phyloP scores from a whole-genome alignment of 2,797 vertebrate genomes.

The Sus cebifrons region DNA sequence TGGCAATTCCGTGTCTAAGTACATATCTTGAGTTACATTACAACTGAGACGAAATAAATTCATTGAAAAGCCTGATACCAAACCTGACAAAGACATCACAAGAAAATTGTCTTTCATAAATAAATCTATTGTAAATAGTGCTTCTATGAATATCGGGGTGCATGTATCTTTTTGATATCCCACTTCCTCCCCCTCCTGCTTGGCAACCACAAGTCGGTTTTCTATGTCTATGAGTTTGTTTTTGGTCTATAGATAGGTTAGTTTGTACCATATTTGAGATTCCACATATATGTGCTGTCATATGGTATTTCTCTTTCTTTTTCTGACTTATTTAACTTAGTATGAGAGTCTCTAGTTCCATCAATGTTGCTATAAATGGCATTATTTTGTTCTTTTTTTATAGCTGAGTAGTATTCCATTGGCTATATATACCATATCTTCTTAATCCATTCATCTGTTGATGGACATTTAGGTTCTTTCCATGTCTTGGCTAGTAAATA shows the following conservation, averaged over 20 bases:
- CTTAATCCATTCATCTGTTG: neutral
- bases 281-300: neutral
- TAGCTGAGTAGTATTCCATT: neutral
- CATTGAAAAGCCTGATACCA: neutral
- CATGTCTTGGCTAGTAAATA: neutral
- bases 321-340: neutral
- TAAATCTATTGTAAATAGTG: neutral
- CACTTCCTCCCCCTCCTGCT: no score
- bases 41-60: constrained; percentile 3
- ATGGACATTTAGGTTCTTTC: neutral
- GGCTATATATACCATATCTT: neutral
- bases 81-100: neutral
- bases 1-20: neutral
- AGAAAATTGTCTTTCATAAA: neutral
- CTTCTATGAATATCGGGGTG: no score
- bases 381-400: neutral
- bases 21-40: neutral
- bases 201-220: no score
- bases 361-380: neutral
- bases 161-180: no score
- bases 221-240: no score
- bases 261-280: neutral
- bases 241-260: neutral
- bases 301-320: neutral
- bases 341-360: neutral